These are phyloP conservation scores for Sitophilus oryzae DNA, from an alignment of 1,140 invertebrate species.

Conservation along the genomic window DNA sequence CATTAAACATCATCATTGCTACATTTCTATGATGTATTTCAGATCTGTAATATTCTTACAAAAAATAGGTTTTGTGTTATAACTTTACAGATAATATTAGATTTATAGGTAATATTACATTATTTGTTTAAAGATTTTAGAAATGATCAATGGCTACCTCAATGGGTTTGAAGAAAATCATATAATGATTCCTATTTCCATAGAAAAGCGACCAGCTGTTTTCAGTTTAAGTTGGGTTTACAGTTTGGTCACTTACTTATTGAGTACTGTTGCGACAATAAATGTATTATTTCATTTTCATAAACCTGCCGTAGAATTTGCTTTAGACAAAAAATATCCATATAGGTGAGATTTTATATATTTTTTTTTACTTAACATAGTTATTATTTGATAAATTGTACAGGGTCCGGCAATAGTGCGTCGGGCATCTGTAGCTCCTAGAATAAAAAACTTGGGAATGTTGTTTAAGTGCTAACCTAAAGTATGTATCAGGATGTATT, in stretches of 20 bases:
- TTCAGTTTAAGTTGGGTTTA: constrained; percentile 40
- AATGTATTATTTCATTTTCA: constrained; percentile 31
- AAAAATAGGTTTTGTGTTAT: no score
- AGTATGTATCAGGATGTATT: no score
- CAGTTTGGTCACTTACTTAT: constrained; percentile 33
- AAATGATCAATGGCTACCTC: constrained; percentile 36
- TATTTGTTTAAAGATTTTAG: constrained; percentile 33
- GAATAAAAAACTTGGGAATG: no score
- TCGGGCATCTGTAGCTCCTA: no score
- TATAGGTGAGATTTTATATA: constrained; percentile 25
- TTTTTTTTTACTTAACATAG: not conserved
- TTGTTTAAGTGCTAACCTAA: no score
- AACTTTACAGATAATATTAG: not conserved
- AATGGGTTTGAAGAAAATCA: constrained; percentile 33
- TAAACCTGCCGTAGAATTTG: constrained; percentile 26
- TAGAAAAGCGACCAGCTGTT: constrained; percentile 30
- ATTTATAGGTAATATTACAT: constrained; percentile 3
- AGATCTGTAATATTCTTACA: no score
- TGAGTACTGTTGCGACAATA: constrained; percentile 27
- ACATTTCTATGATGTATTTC: no score
- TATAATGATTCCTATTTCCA: constrained; percentile 31
- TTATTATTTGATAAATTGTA: no score
- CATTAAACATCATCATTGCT: no score
- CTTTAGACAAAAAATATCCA: constrained; percentile 28
- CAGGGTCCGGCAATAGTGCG: no score